phyloP scores from a whole-genome alignment of 2,113 vertebrate species.

The Sylvia atricapilla region DNA sequence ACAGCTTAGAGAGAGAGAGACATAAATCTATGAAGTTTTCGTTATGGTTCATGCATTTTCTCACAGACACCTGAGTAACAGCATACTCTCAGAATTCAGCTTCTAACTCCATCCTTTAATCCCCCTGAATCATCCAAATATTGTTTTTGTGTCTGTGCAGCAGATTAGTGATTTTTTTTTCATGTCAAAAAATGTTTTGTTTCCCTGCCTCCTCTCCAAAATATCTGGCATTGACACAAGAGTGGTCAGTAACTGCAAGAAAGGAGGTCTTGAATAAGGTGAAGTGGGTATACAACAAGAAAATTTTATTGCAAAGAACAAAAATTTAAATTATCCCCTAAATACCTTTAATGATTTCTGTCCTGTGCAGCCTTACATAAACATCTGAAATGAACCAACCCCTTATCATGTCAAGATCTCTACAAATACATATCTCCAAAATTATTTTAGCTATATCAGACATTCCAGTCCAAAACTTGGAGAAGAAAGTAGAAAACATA shows the following conservation, averaged over 20 bases:
- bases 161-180: background rate
- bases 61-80: background rate
- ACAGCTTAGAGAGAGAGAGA: background rate
- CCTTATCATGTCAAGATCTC: fast-evolving
- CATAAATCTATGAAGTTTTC: background rate
- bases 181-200: background rate
- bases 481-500: background rate
- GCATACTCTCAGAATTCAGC: background rate
- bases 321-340: background rate
- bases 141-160: background rate
- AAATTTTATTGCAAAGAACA: background rate
- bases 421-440: background rate
- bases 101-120: background rate
- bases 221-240: background rate
- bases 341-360: background rate
- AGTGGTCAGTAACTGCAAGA: background rate
- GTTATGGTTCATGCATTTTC: background rate
- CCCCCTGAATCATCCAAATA: background rate
- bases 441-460: background rate
- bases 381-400: background rate
- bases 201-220: fast-evolving
- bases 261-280: background rate
- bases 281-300: background rate
- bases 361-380: background rate
- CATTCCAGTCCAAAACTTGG: background rate